Base-by-base conservation (phyloP, 2,888 invertebrate species). In the Malthinus seriepunctatus region DNA sequence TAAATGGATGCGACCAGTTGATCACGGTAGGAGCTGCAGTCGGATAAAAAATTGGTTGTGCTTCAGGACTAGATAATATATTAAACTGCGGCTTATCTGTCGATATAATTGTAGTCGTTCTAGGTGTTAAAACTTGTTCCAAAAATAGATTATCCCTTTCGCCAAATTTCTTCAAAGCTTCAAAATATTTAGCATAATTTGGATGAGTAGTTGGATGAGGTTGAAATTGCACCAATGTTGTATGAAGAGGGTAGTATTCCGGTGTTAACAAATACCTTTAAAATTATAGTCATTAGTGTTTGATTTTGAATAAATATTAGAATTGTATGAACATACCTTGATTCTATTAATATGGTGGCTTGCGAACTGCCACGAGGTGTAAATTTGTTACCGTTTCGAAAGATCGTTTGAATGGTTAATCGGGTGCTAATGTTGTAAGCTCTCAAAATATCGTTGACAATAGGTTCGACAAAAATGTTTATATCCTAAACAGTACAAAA, bases 401-500 rank as follows among this genome's bases (percentile, higher is more conserved):
- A 15, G n/a, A 38, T 11, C 31, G 23, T 35, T 38, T 49, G 49
- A 37, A 49, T 32, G 6, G 11, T 37, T 31, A 49, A 15, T 11
- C 5, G 10, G n/a, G 35, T 49, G 6, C 37, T 49, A 10, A 32
- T 12, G 11, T 49, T 37, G 32, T 31, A 49, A 32, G 49, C 49
- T 38, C 49, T 31, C 3, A 49, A 23, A 8, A 31, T 12, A 12
- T 49, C 49, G 2, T 23, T 48, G 11, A 48, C 4, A 15, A 48
- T 35, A 1, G 48, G 48, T 10, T 14, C 23, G 23, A 48, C 31
- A 14, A 8, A 1, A n/a, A 48, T 12, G 39, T 48, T 37, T 1
- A 54, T 39, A 39, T 38, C 39, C 47, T 54, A 35, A n/a, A n/a
- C n/a, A n/a, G n/a, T n/a, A n/a, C n/a, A n/a, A 44, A 32, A 31